Percentiles rank a stretch among this genome's conserved stretches.
phyloP scores from a whole-genome alignment of 2,888 invertebrate species.

The Drosophila algonquin region DNA sequence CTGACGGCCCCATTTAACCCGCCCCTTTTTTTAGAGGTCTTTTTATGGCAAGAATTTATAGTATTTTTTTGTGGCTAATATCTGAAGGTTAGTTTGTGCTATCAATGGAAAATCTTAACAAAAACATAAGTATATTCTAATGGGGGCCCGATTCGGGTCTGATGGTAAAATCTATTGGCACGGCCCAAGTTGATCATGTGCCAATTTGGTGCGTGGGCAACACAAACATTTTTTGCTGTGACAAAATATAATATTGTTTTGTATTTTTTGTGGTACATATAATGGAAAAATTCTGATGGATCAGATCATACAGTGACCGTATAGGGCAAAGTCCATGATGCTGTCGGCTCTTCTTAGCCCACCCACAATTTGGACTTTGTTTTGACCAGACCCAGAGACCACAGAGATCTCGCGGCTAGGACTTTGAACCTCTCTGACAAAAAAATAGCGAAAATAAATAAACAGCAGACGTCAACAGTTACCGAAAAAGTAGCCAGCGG shows the following conservation, averaged over 20 bases:
- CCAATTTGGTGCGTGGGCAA: constrained; percentile 47
- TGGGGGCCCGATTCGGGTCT: constrained; percentile 16
- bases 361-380: constrained; percentile 10
- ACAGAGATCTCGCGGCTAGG: constrained; percentile 14
- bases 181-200: constrained; percentile 56
- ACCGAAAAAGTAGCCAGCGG: constrained; percentile 41
- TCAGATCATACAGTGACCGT: constrained; percentile 28
- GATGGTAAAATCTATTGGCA: background rate
- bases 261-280: background rate
- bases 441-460: constrained; percentile 18
- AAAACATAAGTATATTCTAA: constrained; percentile 7
- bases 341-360: constrained; percentile 22
- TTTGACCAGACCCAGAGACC: background rate
- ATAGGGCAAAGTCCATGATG: constrained; percentile 40
- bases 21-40: constrained; percentile 4
- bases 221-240: constrained; percentile 7
- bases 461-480: constrained; percentile 59
- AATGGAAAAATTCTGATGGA: constrained; percentile 42
- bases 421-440: constrained; percentile 54
- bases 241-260: background rate
- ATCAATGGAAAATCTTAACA: constrained; percentile 29
- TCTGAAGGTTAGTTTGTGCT: constrained; percentile 23
- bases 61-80: constrained; percentile 8
- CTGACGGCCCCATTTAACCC: constrained; percentile 3
- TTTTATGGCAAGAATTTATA: constrained; percentile 5